Base-by-base conservation (phyloP, 2,888 invertebrate genomes). In the Melinaea marsaeus region DNA sequence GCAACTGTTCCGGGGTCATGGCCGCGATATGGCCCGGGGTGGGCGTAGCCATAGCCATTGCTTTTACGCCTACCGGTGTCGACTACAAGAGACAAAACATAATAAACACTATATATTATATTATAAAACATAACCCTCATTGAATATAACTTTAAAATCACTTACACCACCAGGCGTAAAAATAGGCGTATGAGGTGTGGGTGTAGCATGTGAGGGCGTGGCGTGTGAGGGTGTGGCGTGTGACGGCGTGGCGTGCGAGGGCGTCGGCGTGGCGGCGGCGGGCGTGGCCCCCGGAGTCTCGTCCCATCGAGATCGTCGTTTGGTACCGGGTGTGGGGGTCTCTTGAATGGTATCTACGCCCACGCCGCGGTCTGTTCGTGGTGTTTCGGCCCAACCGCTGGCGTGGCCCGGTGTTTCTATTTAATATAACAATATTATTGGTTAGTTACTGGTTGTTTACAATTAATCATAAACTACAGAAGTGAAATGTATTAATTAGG, bases 381-480 rank as follows among this genome's bases (percentile, higher is more conserved):
- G 99, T 0, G 99, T 99, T 88, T 99, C 99, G 13, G 99, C 99
- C 99, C 99, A 99, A 1, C 99, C 99, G 79, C 98, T 97, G 70
- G 94, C 95, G 83, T 99, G 97, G 0, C 98, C 98, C 0, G 99
- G 98, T 0, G 99, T 99, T 91, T 98, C 98, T 94, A 77, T 42
- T 6, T 2, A 37, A 42, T 9, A 42, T 42, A 60, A 60, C 37
- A 13, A 55, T 35, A 58, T 42, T 59, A 45, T 46, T 32, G n/a
- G 32, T 47, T 56, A 13, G 47, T 35, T 54, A 4, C 4, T 32
- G n/a, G 2, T 6, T 47, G 35, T 3, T 22, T 37, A 0, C 54
- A n/a, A 37, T 46, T 46, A n/a, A 4, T 46, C 13, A 46, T n/a
- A 46, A n/a, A 46, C 0, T 46, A 2, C 3, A 46, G 22, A 22